Conservation (phyloP, 2,113 vertebrate species). For the Syngnathus floridae region DNA sequence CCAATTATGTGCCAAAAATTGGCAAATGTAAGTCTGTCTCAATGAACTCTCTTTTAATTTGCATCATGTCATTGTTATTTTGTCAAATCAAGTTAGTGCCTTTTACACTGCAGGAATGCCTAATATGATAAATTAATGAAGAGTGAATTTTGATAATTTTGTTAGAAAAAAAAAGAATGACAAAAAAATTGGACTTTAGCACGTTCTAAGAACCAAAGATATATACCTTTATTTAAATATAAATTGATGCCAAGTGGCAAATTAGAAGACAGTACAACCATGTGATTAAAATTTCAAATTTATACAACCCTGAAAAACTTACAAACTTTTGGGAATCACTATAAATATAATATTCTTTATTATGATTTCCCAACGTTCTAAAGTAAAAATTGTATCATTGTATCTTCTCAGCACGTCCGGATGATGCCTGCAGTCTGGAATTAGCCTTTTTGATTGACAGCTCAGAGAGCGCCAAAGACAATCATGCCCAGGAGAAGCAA, state of each 20-base stretch:
- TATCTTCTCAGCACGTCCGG: conserved; percentile 44
- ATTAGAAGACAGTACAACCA: no score
- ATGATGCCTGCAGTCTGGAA: conserved; percentile 80
- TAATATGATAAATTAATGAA: not conserved
- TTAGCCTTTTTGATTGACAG: conserved; percentile 86
- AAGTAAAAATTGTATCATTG: not conserved
- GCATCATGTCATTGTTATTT: not conserved
- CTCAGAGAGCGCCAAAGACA: conserved; percentile 84
- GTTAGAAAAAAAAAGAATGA: no score
- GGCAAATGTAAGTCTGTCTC: conserved; percentile 48
- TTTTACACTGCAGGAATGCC: no score
- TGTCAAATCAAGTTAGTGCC: not conserved
- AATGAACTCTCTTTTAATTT: not conserved
- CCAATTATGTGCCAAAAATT: conserved; percentile 65
- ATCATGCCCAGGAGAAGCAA: conserved; percentile 80
- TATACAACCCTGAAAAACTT: not conserved
- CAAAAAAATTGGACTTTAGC: no score
- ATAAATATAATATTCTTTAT: not conserved
- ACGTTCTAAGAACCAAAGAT: no score
- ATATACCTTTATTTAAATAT: no score
- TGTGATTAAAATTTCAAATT: no score
- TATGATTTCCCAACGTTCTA: no score
- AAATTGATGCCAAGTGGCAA: no score
- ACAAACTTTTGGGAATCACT: not conserved
- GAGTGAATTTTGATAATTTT: not conserved